phyloP scores from a whole-genome alignment of 1,140 invertebrate species.

The Aphidius ervi region DNA sequence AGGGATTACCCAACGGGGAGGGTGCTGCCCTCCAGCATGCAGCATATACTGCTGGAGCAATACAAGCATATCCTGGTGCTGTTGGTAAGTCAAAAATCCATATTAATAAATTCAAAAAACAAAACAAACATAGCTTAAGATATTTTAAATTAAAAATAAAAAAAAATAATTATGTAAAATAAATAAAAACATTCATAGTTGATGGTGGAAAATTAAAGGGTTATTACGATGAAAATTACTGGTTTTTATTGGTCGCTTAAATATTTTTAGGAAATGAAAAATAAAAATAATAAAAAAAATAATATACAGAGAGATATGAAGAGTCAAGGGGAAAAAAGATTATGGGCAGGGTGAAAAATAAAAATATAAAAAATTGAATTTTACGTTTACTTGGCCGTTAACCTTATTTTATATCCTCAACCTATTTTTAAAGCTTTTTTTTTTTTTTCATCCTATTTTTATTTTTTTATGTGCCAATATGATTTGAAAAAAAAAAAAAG shows the following conservation, averaged over 20 bases:
- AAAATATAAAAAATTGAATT: slow-evolving; percentile 43
- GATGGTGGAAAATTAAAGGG: too few relatives aligned
- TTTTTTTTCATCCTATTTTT: slow-evolving; percentile 39
- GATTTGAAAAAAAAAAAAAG: too few relatives aligned
- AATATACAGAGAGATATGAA: not conserved
- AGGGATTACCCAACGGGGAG: slow-evolving; percentile 84
- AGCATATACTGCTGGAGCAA: slow-evolving; percentile 68
- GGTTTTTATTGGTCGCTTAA: slow-evolving; percentile 41
- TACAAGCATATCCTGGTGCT: slow-evolving; percentile 85
- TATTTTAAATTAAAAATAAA: too few relatives aligned
- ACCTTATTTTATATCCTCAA: slow-evolving; percentile 33
- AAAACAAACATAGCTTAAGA: too few relatives aligned
- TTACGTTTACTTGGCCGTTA: slow-evolving; percentile 37
- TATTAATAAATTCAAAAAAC: too few relatives aligned
- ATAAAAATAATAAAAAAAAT: too few relatives aligned
- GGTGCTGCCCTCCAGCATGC: slow-evolving; percentile 68
- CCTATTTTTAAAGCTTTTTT: slow-evolving; percentile 33
- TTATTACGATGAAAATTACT: slow-evolving; percentile 31
- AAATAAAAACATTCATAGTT: too few relatives aligned
- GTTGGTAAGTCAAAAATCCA: slow-evolving; percentile 69
- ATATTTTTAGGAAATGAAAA: slow-evolving; percentile 25
- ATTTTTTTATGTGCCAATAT: slow-evolving; percentile 20
- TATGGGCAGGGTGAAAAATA: not conserved
- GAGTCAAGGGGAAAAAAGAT: not conserved
- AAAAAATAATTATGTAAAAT: too few relatives aligned